Evolutionary conservation across 2,797 vertebrate genomes (phyloP), one percentile per base, ranked within the genome.

Genomic region (Pangasius sanitwongsei): DNA sequence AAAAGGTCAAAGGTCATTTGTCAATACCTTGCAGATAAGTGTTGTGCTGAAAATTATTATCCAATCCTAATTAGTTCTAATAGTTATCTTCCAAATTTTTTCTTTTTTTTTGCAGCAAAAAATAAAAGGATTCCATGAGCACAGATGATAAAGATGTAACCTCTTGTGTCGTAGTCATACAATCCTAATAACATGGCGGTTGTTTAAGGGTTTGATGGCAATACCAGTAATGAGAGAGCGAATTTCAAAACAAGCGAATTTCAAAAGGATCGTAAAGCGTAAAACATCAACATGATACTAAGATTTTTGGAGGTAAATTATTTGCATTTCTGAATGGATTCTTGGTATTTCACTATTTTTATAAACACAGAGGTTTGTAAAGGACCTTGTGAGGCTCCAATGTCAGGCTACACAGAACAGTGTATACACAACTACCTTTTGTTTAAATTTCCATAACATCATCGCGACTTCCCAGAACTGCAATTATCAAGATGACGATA

Each of bases 381-480:
- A 61, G 12, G 34, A 28, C 34, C 41, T 12, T 37, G 57, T 44
- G 5, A 28, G 13, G 13, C 20, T 83, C 20, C 37, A 37, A 25
- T 7, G 55, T 6, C 34, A 44, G 23, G 37, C 25, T 63, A 41
- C 81, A 83, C 37, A 28, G 23, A 41, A 83, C 37, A 4, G 34
- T 25, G 55, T 41, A 41, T 25, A 61, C 55, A 82, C 55, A 61
- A 81, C 57, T 15, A 82, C 5, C 57, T 83, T 82, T 44, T 83
- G 59, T 63, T 83, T 63, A 83, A 28, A 63, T 63, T 83, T 63
- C 81, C 57, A 83, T 83, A 83, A 83, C 59, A 65, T 61, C 37
- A 59, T 15, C 59, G 55, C 18, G 20, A 82, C 80, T 41, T 82
- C 80, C 55, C 80, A 61, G 80, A 61, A 82, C 6, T 3, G 12